phyloP scores from a whole-genome alignment of 2,888 invertebrate species.

The Lasioglossum lativentre region DNA sequence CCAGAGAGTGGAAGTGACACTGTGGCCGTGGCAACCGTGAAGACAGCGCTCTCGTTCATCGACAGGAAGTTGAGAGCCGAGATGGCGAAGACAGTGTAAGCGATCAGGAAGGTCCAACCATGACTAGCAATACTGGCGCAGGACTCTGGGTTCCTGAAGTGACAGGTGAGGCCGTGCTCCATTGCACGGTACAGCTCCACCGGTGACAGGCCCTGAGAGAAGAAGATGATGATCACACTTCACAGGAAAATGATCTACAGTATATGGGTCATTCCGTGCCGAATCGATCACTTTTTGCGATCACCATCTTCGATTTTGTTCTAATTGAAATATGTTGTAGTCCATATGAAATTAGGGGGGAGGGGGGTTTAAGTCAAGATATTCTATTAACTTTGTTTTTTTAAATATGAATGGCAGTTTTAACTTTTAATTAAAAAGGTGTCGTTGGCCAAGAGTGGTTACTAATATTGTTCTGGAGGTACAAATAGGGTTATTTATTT shows the following conservation, averaged over 20 bases:
- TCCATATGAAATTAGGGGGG: no score
- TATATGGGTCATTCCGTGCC: no score
- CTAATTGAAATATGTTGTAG: no score
- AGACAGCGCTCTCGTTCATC: conserved; percentile 86
- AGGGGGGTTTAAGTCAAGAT: no score
- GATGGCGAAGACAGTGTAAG: conserved; percentile 85
- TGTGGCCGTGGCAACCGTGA: conserved; percentile 86
- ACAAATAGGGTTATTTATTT: no score
- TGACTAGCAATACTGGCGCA: conserved; percentile 80
- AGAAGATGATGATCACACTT: neutral
- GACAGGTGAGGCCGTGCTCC: conserved; percentile 79
- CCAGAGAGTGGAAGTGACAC: conserved; percentile 86
- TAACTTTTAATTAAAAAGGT: no score
- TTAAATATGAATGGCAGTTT: no score
- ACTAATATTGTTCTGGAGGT: no score
- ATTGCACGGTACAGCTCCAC: conserved; percentile 77
- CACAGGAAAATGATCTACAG: neutral
- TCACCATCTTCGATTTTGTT: no score
- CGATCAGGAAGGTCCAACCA: conserved; percentile 85
- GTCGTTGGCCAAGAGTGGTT: no score
- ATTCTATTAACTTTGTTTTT: no score
- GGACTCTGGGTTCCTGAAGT: conserved; percentile 74
- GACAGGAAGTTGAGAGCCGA: conserved; percentile 86
- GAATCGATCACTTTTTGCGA: no score
- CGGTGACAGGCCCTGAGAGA: conserved; percentile 77